These are phyloP conservation scores for Helobdella robusta DNA, from an alignment of 2,888 invertebrate genomes.

Conservation along the genomic window DNA sequence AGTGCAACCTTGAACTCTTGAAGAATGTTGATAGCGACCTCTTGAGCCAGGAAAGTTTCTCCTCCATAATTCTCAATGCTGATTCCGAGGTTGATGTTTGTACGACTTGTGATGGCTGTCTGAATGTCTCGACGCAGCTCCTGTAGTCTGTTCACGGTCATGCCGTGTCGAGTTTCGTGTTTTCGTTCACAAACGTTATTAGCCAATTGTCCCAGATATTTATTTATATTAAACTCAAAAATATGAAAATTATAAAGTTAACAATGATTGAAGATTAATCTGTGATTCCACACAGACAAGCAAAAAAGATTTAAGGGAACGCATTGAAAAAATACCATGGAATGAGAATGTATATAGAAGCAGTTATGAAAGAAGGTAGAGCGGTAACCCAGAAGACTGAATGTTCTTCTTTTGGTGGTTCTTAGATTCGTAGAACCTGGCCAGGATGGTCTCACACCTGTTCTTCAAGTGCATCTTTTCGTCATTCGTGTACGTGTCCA, in stretches of 20 bases:
- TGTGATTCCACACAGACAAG: too few relatives aligned
- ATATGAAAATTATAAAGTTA: too few relatives aligned
- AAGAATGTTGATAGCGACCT: constrained; percentile 78
- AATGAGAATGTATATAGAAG: too few relatives aligned
- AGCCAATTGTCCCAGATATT: too few relatives aligned
- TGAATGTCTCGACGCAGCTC: constrained; percentile 85
- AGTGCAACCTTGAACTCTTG: constrained; percentile 83
- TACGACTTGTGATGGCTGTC: constrained; percentile 71
- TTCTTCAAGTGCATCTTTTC: constrained; percentile 58
- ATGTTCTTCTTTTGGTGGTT: constrained; percentile 89
- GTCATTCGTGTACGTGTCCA: constrained; percentile 57
- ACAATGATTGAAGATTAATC: too few relatives aligned
- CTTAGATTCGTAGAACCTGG: constrained; percentile 79
- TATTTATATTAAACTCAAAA: too few relatives aligned
- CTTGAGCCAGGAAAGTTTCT: constrained; percentile 78
- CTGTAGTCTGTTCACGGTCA: constrained; percentile 60
- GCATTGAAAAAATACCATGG: too few relatives aligned
- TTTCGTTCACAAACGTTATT: constrained; percentile 1
- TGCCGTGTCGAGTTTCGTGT: background rate
- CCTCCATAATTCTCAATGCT: constrained; percentile 85
- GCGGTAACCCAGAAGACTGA: constrained; percentile 77
- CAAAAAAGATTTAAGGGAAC: too few relatives aligned
- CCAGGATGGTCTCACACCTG: constrained; percentile 65
- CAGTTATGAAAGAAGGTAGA: too few relatives aligned
- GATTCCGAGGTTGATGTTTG: constrained; percentile 72